Conservation (phyloP, 64 coral and sea anemone genomes). For the Actinia equina region DNA sequence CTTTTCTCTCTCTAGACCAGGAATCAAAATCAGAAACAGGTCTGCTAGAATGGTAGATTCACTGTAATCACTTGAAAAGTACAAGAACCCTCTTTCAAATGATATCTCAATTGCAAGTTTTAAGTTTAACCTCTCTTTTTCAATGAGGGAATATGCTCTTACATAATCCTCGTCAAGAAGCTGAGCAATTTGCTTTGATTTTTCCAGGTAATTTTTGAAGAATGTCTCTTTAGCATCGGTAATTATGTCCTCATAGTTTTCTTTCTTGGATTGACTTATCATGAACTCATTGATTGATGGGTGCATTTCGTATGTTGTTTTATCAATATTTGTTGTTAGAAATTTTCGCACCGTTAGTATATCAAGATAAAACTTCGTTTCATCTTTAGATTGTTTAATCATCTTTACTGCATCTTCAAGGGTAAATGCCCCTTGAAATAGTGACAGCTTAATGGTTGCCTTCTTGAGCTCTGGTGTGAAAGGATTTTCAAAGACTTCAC, state of each 20-base stretch:
- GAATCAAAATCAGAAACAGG: conserved; percentile 21
- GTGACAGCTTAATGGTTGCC: not conserved
- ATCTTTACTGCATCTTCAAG: not conserved
- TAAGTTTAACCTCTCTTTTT: conserved; percentile 44
- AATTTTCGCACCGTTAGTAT: not conserved
- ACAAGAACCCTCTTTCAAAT: conserved; percentile 25
- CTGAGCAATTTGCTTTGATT: not conserved
- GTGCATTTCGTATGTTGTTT: not conserved
- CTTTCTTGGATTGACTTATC: not conserved
- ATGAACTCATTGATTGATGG: not conserved
- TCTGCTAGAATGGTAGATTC: conserved; percentile 19
- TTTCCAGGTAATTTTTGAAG: conserved; percentile 19
- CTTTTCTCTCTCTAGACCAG: conserved; percentile 4
- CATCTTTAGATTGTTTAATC: not conserved
- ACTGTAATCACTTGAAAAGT: conserved; percentile 18
- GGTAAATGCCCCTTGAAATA: not conserved
- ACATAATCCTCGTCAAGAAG: conserved; percentile 39
- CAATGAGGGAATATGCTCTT: conserved; percentile 10
- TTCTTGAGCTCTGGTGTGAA: not conserved
- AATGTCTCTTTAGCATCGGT: conserved; percentile 22
- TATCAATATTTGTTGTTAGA: not conserved
- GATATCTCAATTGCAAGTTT: conserved; percentile 50
- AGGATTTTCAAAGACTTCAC: not conserved
- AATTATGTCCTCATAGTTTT: not conserved
- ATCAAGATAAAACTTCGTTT: not conserved